Evolutionary conservation across 1,140 invertebrate genomes (phyloP).

Genomic region (Dendrolimus kikuchii): DNA sequence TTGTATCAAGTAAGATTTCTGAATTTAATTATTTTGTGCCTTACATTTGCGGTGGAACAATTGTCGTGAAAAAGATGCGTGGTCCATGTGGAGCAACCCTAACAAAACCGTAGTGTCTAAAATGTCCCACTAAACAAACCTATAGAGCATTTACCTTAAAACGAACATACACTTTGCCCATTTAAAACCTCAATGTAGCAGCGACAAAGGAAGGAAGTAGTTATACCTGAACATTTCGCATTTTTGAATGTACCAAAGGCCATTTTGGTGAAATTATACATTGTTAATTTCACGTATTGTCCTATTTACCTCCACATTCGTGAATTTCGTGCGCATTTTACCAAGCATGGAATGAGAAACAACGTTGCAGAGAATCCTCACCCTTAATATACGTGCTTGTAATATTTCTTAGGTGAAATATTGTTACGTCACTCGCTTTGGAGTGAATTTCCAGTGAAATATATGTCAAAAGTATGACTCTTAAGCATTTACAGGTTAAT

Average conservation of each 20-base stretch:
- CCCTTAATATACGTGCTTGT: background rate
- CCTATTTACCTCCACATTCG: slow-evolving; percentile 1
- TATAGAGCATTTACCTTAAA: background rate
- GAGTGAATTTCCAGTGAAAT: background rate
- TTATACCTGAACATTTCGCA: slow-evolving; percentile 1
- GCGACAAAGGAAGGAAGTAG: slow-evolving; percentile 3
- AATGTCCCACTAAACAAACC: no score
- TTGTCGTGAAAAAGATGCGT: no score
- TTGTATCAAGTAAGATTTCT: no score
- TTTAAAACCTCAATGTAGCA: background rate
- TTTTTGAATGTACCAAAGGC: background rate
- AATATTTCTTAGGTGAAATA: background rate
- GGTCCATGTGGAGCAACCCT: no score
- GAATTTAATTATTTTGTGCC: no score
- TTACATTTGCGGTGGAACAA: no score
- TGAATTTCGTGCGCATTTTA: background rate
- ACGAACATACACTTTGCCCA: background rate
- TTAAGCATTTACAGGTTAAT: background rate
- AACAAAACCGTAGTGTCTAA: no score
- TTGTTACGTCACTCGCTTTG: no score
- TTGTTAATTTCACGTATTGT: slow-evolving; percentile 3
- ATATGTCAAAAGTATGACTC: background rate
- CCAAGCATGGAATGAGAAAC: background rate
- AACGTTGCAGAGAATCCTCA: background rate
- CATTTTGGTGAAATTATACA: slow-evolving; percentile 2